Percentiles rank a stretch among this genome's conserved stretches.
Evolutionary conservation across 2,113 vertebrate species (phyloP).

Genomic region (Clupea harengus): DNA sequence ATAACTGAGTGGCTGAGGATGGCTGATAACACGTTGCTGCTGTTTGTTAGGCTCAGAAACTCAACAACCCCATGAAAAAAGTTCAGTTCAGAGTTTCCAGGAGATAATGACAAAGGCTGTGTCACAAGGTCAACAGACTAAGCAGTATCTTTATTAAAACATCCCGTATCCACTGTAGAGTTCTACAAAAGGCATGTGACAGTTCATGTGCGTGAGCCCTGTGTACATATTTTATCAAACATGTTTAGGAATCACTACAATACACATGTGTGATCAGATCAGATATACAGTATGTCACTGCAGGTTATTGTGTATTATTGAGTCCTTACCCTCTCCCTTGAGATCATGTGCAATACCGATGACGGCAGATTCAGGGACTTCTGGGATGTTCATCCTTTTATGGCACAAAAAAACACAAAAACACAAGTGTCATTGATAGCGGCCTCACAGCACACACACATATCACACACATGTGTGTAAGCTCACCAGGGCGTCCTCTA

Average conservation of each 20-base stretch:
- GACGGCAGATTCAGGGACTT: conserved; percentile 88
- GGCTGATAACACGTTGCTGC: background rate
- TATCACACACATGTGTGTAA: background rate
- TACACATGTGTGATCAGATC: too few relatives aligned
- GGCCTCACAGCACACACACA: background rate
- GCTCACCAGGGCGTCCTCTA: conserved; percentile 88
- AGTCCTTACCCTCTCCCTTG: conserved; percentile 86
- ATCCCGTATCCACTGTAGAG: too few relatives aligned
- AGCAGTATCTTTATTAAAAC: background rate
- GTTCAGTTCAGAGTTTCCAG: background rate
- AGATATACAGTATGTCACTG: background rate
- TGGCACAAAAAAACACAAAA: conserved; percentile 14
- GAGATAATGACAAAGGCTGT: background rate
- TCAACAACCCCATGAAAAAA: background rate
- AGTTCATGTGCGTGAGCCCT: too few relatives aligned
- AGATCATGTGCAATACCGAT: conserved; percentile 82
- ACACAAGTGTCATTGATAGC: background rate
- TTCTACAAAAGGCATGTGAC: too few relatives aligned
- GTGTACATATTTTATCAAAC: too few relatives aligned
- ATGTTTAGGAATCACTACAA: too few relatives aligned
- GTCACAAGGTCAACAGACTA: background rate
- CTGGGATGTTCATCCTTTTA: conserved; percentile 82
- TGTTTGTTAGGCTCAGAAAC: background rate
- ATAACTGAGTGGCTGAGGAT: background rate
- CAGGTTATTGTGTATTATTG: background rate